Evolutionary conservation across 2,797 vertebrate genomes (phyloP).

Genomic region (Tympanoctomys barrerae): DNA sequence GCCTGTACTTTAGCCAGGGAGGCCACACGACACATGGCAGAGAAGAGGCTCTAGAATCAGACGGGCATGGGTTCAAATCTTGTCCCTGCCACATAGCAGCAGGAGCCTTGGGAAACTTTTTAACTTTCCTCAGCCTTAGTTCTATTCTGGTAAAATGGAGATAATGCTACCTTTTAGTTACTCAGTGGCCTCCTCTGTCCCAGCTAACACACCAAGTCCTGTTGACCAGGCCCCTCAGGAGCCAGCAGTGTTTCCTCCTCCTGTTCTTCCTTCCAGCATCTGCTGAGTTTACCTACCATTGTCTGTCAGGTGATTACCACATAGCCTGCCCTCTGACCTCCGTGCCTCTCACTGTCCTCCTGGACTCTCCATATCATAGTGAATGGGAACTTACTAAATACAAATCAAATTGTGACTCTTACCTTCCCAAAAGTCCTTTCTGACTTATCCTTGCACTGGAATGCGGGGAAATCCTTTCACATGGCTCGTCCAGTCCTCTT

Average conservation of each 20-base stretch:
- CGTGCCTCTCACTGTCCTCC: not conserved
- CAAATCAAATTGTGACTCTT: not conserved
- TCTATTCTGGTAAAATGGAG: not conserved
- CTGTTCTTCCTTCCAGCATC: accelerated
- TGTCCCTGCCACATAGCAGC: not conserved
- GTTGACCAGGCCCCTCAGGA: not conserved
- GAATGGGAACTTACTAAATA: not conserved
- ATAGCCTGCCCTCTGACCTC: not conserved
- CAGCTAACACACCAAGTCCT: not conserved
- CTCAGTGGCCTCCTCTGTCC: not conserved
- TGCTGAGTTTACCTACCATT: not conserved
- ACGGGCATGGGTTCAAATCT: not conserved
- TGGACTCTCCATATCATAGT: not conserved
- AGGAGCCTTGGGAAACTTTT: not conserved
- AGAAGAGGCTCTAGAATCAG: not conserved
- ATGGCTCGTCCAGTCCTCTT: not conserved
- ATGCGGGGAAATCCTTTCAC: not conserved
- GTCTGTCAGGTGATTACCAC: not conserved
- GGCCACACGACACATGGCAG: not conserved
- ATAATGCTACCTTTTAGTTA: not conserved
- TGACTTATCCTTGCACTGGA: not conserved
- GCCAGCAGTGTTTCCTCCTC: not conserved
- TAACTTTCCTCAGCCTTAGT: not conserved
- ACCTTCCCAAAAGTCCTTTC: not conserved
- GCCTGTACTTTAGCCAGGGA: not conserved